phyloP scores from a whole-genome alignment of 1,140 invertebrate species.

The Orius laevigatus region DNA sequence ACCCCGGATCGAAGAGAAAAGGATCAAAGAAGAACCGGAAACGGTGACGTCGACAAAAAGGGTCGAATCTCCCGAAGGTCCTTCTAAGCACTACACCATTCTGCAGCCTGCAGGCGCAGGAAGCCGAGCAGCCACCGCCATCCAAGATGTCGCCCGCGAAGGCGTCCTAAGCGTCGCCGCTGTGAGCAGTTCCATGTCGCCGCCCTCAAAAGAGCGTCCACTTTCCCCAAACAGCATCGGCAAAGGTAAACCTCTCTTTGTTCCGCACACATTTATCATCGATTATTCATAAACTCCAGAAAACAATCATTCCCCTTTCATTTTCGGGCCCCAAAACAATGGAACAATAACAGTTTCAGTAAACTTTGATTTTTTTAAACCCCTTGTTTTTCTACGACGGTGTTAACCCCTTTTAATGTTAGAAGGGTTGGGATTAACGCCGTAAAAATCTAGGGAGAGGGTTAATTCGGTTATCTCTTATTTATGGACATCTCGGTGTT shows the following conservation, averaged over 20 bases:
- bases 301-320: no score
- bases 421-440: constrained; percentile 4
- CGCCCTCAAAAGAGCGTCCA: constrained; percentile 9
- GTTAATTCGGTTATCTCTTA: constrained; percentile 12
- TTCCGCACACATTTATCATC: not conserved
- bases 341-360: no score
- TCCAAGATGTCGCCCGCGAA: constrained; percentile 53
- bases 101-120: constrained; percentile 60
- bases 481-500: constrained; percentile 7
- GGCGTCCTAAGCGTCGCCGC: constrained; percentile 45
- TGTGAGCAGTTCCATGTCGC: constrained; percentile 32
- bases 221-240: constrained; percentile 54
- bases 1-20: constrained; percentile 24
- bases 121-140: constrained; percentile 55
- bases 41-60: constrained; percentile 9
- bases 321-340: no score
- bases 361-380: no score
- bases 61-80: constrained; percentile 33
- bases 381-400: no score
- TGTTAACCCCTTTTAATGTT: not conserved
- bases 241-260: constrained; percentile 44
- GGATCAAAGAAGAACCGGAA: constrained; percentile 23
- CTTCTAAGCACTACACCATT: constrained; percentile 59
- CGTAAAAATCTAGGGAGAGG: constrained; percentile 8
- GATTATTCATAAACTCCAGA: no score